Evolutionary conservation across 2,113 vertebrate species (phyloP), one percentile per base, ranked within the genome.

Genomic region (Larimichthys polyactis): DNA sequence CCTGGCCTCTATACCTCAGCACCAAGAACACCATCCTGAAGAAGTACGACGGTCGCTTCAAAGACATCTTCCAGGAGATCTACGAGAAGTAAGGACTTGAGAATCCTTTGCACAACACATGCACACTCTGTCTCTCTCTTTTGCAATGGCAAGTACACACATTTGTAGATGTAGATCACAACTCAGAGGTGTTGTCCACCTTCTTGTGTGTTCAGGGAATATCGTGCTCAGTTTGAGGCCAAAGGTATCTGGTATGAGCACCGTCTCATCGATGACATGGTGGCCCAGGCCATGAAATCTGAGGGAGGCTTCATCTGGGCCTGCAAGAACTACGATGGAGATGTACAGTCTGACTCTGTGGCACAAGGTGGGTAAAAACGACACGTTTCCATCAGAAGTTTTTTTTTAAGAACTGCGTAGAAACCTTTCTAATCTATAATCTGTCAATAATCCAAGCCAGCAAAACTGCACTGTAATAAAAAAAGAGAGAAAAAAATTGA

Each of bases 11-110:
- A 32, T 99, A 99, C 89, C 96, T 99, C 95, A 99, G 98, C 95
- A 99, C 98, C 88, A 99, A 99, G 89, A 99, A 99, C 93, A 99
- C 98, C 64, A 99, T 99, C 89, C 96, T 99, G 87, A 99, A 99
- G 95, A 97, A 95, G 93, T 99, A 99, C 0, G 98, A 99, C 60
- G 98, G 98, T 0, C 96, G 97, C 80, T 99, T 99, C 92, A 99
- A 99, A 86, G 98, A 99, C 90, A 97, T 99, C 90, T 99, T 99
- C 93, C 98, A 99, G 91, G 97, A 99, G 8, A 99, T 99, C 89
- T 99, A 99, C 84, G 97, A 99, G 72, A 98, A 97, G 98, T 99
- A 95, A 94, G 81, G 20, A 10, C 19, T 46, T 12, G 0, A 4
- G 65, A 24, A 55, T 40, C 46, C 36, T 40, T 40, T 40, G 36